A percentile compares a stretch with the other conserved stretches of the same genome.
Conservation (phyloP, 1,140 invertebrate genomes). For the Idris sp. region DNA sequence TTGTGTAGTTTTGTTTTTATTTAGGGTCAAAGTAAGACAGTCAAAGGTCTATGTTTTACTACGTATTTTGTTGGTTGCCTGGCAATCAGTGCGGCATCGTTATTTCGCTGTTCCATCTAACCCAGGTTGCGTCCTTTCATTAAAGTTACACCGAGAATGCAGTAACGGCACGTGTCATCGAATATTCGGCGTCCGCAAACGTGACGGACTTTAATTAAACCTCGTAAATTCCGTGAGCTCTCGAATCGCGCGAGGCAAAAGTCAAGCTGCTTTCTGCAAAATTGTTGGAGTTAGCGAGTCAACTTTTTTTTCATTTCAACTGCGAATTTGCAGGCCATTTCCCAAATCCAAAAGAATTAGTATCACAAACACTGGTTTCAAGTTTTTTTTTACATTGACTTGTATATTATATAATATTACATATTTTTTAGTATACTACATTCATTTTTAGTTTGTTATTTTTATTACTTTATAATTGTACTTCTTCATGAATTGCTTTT, state of each 20-base stretch:
- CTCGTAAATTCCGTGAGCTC: conserved; percentile 58
- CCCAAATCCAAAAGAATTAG: too few relatives aligned
- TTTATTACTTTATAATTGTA: background rate
- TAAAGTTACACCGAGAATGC: conserved; percentile 61
- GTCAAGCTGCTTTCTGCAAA: conserved; percentile 51
- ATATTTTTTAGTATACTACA: too few relatives aligned
- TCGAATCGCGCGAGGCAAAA: conserved; percentile 44
- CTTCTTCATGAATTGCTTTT: too few relatives aligned
- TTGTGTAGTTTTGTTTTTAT: conserved; percentile 33
- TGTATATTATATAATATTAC: too few relatives aligned
- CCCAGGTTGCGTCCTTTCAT: conserved; percentile 59
- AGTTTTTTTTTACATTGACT: too few relatives aligned
- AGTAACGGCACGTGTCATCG: conserved; percentile 62
- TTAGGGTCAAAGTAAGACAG: conserved; percentile 46
- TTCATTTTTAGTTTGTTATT: too few relatives aligned
- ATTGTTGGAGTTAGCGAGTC: conserved; percentile 25
- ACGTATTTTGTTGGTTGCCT: conserved; percentile 50
- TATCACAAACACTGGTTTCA: too few relatives aligned
- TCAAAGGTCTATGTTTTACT: conserved; percentile 42
- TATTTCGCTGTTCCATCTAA: conserved; percentile 39
- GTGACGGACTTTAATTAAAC: conserved; percentile 65
- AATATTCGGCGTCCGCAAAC: conserved; percentile 62
- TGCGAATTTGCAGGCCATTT: background rate
- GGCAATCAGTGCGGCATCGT: conserved; percentile 55
- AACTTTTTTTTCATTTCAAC: conserved; percentile 33